Conservation (phyloP, 2,113 vertebrate species). For the Calidris pygmaea region DNA sequence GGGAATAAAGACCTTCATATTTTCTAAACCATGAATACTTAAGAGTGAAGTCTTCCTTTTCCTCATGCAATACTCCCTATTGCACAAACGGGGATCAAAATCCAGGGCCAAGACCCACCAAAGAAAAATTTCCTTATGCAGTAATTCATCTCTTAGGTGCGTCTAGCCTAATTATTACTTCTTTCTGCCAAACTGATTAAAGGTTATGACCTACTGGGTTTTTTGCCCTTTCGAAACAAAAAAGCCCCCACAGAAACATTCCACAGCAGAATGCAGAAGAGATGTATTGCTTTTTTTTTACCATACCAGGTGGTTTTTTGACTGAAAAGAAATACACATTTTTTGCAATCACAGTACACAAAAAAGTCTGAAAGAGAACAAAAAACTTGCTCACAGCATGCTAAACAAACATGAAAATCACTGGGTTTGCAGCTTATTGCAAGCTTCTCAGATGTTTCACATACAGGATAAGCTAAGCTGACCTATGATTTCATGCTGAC, state of each 20-base stretch:
- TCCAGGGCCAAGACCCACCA: neutral
- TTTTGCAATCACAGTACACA: neutral
- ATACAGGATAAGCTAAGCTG: neutral
- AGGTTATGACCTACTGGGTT: neutral
- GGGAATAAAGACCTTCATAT: neutral
- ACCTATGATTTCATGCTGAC: neutral
- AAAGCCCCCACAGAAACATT: neutral
- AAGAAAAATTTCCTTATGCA: neutral
- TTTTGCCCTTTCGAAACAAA: neutral
- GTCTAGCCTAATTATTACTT: neutral
- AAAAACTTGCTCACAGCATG: neutral
- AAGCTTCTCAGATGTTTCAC: neutral
- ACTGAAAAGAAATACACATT: neutral
- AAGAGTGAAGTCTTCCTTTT: neutral
- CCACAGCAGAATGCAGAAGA: neutral
- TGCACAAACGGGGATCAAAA: neutral
- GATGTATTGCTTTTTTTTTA: neutral
- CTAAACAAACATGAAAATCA: neutral
- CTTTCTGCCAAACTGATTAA: neutral
- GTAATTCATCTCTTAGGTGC: neutral
- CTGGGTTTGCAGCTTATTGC: neutral
- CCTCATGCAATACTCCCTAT: neutral
- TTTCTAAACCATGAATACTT: neutral
- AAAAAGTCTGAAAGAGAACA: neutral
- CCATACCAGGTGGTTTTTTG: accelerated